phyloP scores from a whole-genome alignment of 2,888 invertebrate genomes.

The Catocala sponsa region DNA sequence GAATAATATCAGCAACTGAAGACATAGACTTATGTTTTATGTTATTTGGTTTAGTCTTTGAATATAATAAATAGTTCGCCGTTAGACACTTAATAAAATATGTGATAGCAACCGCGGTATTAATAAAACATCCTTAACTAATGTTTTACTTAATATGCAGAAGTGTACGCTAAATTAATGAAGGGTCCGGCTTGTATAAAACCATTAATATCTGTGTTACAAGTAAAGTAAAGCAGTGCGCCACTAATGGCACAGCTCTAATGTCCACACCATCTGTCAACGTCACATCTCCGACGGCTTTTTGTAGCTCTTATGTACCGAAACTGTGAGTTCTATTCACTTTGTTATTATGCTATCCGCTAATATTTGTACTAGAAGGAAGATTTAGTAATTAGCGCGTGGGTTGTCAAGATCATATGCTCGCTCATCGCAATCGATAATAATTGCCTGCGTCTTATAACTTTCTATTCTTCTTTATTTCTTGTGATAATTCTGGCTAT shows the following conservation, averaged over 20 bases:
- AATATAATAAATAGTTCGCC: too few relatives aligned
- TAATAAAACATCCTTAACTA: neutral
- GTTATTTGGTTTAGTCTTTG: too few relatives aligned
- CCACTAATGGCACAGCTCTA: conserved; percentile 73
- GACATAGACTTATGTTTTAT: too few relatives aligned
- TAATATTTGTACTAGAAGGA: conserved; percentile 44
- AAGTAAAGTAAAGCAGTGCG: conserved; percentile 70
- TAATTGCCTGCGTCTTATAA: too few relatives aligned
- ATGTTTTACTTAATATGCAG: conserved; percentile 36
- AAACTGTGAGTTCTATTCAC: conserved; percentile 58
- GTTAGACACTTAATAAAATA: too few relatives aligned
- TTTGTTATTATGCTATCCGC: conserved; percentile 59
- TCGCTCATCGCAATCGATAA: too few relatives aligned
- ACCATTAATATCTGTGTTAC: conserved; percentile 68
- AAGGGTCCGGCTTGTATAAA: conserved; percentile 42
- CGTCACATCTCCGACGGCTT: conserved; percentile 74
- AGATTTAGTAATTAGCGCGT: conserved; percentile 19
- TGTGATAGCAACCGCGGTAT: too few relatives aligned
- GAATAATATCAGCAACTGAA: too few relatives aligned
- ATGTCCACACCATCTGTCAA: conserved; percentile 83
- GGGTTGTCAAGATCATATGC: conserved; percentile 3
- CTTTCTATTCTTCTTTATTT: too few relatives aligned
- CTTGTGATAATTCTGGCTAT: too few relatives aligned
- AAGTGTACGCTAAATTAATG: conserved; percentile 52
- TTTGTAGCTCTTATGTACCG: conserved; percentile 73